Conservation (phyloP, 2,888 invertebrate genomes). For the Andrena marginata region DNA sequence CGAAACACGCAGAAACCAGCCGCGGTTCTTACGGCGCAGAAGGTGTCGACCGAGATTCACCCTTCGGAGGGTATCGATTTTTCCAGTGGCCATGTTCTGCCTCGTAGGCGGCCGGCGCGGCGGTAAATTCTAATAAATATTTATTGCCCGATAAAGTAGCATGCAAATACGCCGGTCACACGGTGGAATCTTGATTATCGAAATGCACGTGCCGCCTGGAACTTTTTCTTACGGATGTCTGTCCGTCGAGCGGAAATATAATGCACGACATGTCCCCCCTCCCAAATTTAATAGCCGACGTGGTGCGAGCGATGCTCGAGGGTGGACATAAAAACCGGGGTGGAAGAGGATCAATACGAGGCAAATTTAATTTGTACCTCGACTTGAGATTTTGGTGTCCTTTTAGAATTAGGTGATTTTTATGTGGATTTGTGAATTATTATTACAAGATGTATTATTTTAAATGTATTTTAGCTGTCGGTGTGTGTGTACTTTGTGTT, state of each 20-base stretch:
- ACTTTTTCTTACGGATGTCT: conserved; percentile 42
- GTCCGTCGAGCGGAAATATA: conserved; percentile 24
- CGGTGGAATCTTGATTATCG: conserved; percentile 46
- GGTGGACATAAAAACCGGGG: too few species aligned
- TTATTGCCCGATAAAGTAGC: conserved; percentile 67
- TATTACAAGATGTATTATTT: too few species aligned
- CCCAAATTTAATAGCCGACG: too few species aligned
- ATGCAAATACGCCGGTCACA: conserved; percentile 58
- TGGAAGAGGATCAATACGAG: not conserved
- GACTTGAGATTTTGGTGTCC: too few species aligned
- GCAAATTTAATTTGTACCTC: not conserved
- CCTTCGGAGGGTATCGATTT: conserved; percentile 39
- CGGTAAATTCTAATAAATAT: conserved; percentile 79
- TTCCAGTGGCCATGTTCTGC: conserved; percentile 3
- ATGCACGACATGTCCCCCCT: too few species aligned
- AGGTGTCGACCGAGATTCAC: conserved; percentile 40
- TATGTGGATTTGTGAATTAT: too few species aligned
- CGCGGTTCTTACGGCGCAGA: not conserved
- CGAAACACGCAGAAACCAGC: conserved; percentile 5
- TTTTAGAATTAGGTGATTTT: too few species aligned
- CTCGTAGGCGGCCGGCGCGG: conserved; percentile 59
- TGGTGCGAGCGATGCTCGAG: too few species aligned
- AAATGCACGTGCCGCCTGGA: conserved; percentile 12
- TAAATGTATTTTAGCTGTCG: too few species aligned
- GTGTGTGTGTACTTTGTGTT: too few species aligned